Percentiles rank a stretch among this genome's conserved stretches.
phyloP scores from a whole-genome alignment of 1,140 invertebrate genomes.

The Holotrichia oblita region DNA sequence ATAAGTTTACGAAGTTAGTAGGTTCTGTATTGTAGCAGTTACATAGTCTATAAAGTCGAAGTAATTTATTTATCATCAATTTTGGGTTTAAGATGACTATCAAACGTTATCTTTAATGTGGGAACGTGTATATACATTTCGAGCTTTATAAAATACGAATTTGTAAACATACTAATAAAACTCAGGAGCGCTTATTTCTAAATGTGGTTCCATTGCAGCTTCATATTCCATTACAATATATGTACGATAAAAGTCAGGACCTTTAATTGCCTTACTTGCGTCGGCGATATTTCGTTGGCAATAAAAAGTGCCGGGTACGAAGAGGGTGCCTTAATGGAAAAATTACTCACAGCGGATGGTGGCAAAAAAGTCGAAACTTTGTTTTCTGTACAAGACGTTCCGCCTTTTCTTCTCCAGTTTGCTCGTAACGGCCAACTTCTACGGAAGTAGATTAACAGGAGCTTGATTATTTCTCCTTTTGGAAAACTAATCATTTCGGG shows the following conservation, averaged over 20 bases:
- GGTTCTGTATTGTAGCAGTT: no score
- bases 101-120: no score
- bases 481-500: slow-evolving; percentile 6
- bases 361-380: slow-evolving; percentile 18
- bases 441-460: slow-evolving; percentile 4
- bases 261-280: background rate
- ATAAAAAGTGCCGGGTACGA: background rate
- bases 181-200: no score
- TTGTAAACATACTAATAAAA: no score
- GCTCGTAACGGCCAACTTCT: background rate
- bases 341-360: background rate
- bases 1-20: no score
- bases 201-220: background rate
- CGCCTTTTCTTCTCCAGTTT: background rate
- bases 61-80: no score
- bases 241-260: background rate
- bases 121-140: no score
- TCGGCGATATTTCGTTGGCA: background rate
- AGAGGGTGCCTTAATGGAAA: background rate
- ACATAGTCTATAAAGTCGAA: no score
- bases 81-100: no score
- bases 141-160: no score
- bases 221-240: background rate
- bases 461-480: background rate
- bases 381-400: background rate